Percentiles rank a stretch among this genome's conserved stretches.
Evolutionary conservation across 2,797 vertebrate species (phyloP).

Genomic region (Limnodromus scolopaceus): DNA sequence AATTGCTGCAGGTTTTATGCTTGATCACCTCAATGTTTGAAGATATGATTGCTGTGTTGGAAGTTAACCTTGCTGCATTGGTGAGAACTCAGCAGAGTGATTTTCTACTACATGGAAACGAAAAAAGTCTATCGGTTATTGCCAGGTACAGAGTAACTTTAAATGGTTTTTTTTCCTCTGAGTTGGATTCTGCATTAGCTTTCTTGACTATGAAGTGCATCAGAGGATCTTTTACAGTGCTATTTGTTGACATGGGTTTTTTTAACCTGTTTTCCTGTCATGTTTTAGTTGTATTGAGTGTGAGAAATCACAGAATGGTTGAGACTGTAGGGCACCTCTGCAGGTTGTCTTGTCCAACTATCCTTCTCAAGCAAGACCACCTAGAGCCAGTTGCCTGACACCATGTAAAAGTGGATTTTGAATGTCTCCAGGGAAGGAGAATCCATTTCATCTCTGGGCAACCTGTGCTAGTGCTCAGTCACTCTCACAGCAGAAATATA

Average conservation of each 20-base stretch:
- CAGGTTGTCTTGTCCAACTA: background rate
- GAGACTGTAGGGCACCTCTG: background rate
- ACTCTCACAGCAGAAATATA: background rate
- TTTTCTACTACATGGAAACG: background rate
- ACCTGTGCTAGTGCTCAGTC: background rate
- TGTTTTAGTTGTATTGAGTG: background rate
- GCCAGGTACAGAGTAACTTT: conserved; percentile 80
- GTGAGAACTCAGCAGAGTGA: conserved; percentile 31
- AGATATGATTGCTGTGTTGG: conserved; percentile 76
- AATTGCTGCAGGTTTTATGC: conserved; percentile 79
- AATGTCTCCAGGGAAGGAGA: background rate
- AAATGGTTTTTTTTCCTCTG: background rate
- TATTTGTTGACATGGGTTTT: background rate
- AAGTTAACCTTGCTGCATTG: conserved; percentile 65
- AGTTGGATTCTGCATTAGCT: background rate
- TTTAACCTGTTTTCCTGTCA: background rate
- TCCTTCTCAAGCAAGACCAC: background rate
- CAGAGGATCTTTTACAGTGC: background rate
- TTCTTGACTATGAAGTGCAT: background rate
- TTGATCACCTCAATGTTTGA: conserved; percentile 86
- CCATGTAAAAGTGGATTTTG: background rate
- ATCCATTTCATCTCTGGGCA: background rate
- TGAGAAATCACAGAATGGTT: background rate
- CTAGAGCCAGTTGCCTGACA: background rate
- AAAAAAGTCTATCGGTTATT: conserved; percentile 76